A percentile compares a stretch with the other conserved stretches of the same genome.
phyloP scores from a whole-genome alignment of 2,888 invertebrate genomes.

The Priocnemis perturbator region DNA sequence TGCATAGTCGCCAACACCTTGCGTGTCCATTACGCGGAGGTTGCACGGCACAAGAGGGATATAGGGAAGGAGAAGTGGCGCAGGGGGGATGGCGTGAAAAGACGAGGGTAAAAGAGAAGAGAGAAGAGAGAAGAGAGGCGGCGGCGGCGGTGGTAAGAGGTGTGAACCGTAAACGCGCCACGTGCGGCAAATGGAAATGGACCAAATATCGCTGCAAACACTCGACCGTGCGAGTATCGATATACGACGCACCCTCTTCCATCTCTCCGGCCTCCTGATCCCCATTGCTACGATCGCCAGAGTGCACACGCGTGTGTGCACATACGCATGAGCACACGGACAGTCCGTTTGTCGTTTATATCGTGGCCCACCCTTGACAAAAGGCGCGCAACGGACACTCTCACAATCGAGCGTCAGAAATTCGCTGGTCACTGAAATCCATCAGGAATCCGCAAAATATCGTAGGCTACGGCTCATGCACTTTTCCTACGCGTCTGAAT shows the following conservation, averaged over 20 bases:
- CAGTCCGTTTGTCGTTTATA: conserved; percentile 51
- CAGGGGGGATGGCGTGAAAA: conserved; percentile 22
- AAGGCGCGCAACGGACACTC: conserved; percentile 10
- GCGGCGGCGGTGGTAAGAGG: conserved; percentile 61
- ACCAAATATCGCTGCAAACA: conserved; percentile 74
- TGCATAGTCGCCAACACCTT: conserved; percentile 71
- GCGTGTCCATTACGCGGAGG: conserved; percentile 70
- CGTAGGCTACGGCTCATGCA: conserved; percentile 61
- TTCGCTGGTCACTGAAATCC: conserved; percentile 69
- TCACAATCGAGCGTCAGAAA: conserved; percentile 53
- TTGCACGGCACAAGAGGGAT: background rate
- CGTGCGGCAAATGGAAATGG: conserved; percentile 74
- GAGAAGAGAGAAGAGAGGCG: conserved; percentile 13
- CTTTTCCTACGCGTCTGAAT: conserved; percentile 1
- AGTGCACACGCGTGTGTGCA: conserved; percentile 30
- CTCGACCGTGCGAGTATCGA: conserved; percentile 69
- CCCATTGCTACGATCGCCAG: conserved; percentile 44
- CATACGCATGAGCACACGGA: conserved; percentile 18
- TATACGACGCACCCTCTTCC: conserved; percentile 68
- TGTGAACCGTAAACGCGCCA: conserved; percentile 73
- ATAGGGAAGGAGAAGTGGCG: conserved; percentile 26
- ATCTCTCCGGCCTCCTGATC: conserved; percentile 52
- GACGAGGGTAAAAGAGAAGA: conserved; percentile 3
- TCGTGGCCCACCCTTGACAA: conserved; percentile 20
- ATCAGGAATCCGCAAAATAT: conserved; percentile 71